Evolutionary conservation across 2,888 invertebrate species (phyloP).

Genomic region (Cephus sareptanus): DNA sequence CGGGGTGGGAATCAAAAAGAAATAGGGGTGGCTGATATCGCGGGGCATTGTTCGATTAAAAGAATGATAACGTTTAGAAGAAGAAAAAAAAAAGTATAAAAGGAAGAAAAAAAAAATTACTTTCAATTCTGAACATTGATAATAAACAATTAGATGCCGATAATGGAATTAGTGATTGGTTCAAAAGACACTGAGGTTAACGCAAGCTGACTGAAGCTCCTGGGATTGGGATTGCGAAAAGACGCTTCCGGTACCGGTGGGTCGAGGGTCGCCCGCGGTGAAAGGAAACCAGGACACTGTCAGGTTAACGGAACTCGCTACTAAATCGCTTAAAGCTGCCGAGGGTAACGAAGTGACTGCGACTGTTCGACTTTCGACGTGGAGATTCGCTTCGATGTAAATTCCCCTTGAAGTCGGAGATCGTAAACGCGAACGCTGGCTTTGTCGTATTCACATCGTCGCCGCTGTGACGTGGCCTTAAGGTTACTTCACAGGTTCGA

Average conservation of each 20-base stretch:
- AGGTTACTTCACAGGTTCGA: background rate
- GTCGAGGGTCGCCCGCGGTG: background rate
- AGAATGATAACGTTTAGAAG: background rate
- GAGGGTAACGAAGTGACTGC: background rate
- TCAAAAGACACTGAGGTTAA: background rate
- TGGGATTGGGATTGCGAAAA: background rate
- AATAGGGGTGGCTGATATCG: background rate
- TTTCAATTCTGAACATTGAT: background rate
- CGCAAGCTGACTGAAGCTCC: background rate
- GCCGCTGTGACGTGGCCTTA: background rate
- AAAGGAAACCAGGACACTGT: background rate
- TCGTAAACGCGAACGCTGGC: background rate
- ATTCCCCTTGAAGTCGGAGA: background rate
- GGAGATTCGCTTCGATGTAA: background rate
- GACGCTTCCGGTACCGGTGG: background rate
- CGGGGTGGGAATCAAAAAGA: background rate
- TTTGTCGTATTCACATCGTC: background rate
- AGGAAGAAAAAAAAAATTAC: background rate
- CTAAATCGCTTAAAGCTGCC: slow-evolving; percentile 4
- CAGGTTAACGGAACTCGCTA: background rate
- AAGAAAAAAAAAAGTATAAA: background rate
- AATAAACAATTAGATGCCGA: background rate
- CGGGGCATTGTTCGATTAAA: background rate
- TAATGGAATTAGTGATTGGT: background rate
- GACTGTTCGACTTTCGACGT: background rate